A percentile compares a stretch with the other conserved stretches of the same genome.
Evolutionary conservation across 2,888 invertebrate genomes (phyloP).

Genomic region (Synanthedon andrenaeformis): DNA sequence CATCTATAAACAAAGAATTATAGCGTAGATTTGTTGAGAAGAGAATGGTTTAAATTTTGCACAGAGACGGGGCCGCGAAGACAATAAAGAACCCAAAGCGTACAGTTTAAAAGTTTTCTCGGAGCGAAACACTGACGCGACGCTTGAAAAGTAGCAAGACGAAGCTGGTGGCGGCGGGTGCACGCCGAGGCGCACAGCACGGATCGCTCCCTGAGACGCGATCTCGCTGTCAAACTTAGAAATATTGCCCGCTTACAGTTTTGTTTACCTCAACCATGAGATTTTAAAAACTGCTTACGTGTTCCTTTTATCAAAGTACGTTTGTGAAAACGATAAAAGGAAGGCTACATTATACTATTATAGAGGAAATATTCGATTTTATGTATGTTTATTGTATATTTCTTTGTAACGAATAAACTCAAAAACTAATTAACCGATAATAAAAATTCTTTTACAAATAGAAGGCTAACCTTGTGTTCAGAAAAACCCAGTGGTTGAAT

Average conservation of each 20-base stretch:
- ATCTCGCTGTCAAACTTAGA: conserved; percentile 57
- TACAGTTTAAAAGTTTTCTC: conserved; percentile 58
- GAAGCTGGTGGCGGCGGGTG: conserved; percentile 30
- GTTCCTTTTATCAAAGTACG: too few species aligned
- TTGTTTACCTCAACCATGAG: conserved; percentile 16
- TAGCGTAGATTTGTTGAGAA: conserved; percentile 28
- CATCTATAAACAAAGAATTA: too few species aligned
- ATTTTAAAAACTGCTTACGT: conserved; percentile 27
- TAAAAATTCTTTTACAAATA: too few species aligned
- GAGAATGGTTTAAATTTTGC: conserved; percentile 48
- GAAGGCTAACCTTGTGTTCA: too few species aligned
- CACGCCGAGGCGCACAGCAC: conserved; percentile 12
- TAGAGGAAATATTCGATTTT: too few species aligned
- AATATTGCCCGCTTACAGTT: conserved; percentile 44
- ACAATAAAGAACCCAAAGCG: conserved; percentile 64
- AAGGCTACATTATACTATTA: too few species aligned
- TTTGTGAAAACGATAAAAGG: too few species aligned
- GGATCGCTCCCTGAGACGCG: conserved; percentile 17
- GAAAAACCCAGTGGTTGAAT: too few species aligned
- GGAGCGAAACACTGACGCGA: conserved; percentile 29
- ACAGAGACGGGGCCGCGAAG: conserved; percentile 39
- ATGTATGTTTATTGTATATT: too few species aligned
- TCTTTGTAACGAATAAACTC: too few species aligned
- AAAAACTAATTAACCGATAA: too few species aligned
- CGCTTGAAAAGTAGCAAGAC: conserved; percentile 53